phyloP scores from a whole-genome alignment of 1,140 invertebrate genomes.

The Sycophila sp. region DNA sequence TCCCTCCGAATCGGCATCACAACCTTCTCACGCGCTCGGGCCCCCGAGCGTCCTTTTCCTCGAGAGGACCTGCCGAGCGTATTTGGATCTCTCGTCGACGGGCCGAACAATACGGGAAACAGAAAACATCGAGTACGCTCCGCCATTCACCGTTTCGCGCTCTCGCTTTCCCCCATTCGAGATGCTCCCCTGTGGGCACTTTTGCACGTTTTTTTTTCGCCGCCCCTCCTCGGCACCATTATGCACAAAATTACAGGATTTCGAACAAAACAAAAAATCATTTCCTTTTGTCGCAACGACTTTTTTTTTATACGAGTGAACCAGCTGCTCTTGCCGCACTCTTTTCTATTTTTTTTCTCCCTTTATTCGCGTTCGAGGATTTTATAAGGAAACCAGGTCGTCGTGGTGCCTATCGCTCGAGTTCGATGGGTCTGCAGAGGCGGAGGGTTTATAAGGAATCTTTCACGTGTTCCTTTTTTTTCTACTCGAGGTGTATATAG shows the following conservation, averaged over 20 bases:
- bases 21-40: too few species aligned
- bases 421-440: too few species aligned
- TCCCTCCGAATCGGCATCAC: too few species aligned
- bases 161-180: background rate
- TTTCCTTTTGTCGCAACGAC: conserved; percentile 41
- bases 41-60: too few species aligned
- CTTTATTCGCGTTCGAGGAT: conserved; percentile 43
- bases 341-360: conserved; percentile 32
- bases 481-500: too few species aligned
- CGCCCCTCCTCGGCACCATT: conserved; percentile 43
- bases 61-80: too few species aligned
- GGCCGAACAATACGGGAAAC: conserved; percentile 36
- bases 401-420: background rate
- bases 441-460: too few species aligned
- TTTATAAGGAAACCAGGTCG: conserved; percentile 4
- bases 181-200: conserved; percentile 28
- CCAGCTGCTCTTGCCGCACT: conserved; percentile 41
- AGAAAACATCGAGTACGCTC: conserved; percentile 41
- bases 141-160: background rate
- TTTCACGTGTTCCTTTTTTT: too few species aligned
- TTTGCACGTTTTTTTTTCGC: background rate
- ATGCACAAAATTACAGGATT: conserved; percentile 62
- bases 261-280: conserved; percentile 46
- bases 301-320: conserved; percentile 37
- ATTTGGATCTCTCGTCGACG: conserved; percentile 23